phyloP scores from a whole-genome alignment of 2,113 vertebrate genomes.

The Rana temporaria region DNA sequence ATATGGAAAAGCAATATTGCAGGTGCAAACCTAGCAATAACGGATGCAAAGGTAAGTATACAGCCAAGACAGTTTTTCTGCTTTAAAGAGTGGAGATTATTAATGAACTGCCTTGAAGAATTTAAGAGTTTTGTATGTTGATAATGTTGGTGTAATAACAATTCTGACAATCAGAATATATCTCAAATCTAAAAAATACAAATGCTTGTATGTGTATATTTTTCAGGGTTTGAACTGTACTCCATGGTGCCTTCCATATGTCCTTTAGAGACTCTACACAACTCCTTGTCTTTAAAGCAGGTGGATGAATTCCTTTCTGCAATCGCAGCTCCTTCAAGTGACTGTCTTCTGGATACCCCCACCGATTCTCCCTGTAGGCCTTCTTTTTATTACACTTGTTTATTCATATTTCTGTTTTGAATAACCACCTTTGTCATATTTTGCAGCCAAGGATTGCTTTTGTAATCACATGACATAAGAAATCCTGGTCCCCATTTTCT shows the following conservation, averaged over 20 bases:
- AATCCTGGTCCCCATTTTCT: too few relatives aligned
- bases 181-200: background rate
- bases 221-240: conserved; percentile 86
- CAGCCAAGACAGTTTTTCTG: background rate
- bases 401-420: background rate
- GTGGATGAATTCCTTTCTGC: conserved; percentile 89
- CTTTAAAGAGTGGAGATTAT: background rate
- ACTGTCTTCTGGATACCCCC: conserved; percentile 70
- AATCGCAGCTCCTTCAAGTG: conserved; percentile 76
- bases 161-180: background rate
- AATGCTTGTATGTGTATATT: conserved; percentile 36
- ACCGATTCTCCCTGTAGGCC: conserved; percentile 68
- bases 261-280: conserved; percentile 89
- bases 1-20: too few relatives aligned
- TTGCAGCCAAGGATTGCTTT: too few relatives aligned
- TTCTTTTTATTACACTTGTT: background rate
- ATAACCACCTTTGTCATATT: too few relatives aligned
- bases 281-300: conserved; percentile 89
- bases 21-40: background rate
- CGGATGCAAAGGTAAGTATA: conserved; percentile 17
- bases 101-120: background rate
- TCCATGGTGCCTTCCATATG: conserved; percentile 94
- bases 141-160: background rate
- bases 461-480: too few relatives aligned
- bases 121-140: background rate